A percentile compares a stretch with the other conserved stretches of the same genome.
Conservation (phyloP, 2,888 invertebrate species). For the Clostera curtula region DNA sequence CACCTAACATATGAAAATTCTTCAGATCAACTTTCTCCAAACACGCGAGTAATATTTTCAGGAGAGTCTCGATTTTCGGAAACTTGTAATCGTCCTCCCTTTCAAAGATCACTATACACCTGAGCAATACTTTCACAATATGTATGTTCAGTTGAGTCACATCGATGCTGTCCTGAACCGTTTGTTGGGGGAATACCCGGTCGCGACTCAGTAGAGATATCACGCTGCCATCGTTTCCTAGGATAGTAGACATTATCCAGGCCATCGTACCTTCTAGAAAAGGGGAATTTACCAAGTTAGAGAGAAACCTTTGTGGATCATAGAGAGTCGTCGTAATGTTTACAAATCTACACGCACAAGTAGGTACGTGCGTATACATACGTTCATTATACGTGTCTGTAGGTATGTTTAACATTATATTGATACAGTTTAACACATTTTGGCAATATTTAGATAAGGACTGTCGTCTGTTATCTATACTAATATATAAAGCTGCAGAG, state of each 20-base stretch:
- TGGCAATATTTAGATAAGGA: too few species aligned
- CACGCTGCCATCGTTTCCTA: constrained; percentile 48
- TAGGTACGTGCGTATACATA: too few species aligned
- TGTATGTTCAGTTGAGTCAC: constrained; percentile 53
- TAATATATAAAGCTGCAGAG: too few species aligned
- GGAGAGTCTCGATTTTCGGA: constrained; percentile 45
- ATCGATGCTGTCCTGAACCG: constrained; percentile 48
- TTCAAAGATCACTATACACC: constrained; percentile 42
- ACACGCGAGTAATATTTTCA: constrained; percentile 56
- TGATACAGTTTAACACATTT: too few species aligned
- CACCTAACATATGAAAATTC: constrained; percentile 67
- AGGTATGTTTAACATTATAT: too few species aligned
- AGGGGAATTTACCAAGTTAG: not conserved
- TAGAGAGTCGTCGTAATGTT: too few species aligned
- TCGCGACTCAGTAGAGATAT: constrained; percentile 49
- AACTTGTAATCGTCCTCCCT: constrained; percentile 35
- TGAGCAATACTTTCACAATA: constrained; percentile 50
- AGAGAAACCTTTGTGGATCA: too few species aligned
- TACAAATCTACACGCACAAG: too few species aligned
- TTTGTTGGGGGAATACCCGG: constrained; percentile 52
- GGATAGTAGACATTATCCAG: constrained; percentile 52
- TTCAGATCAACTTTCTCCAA: constrained; percentile 55
- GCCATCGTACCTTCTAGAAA: constrained; percentile 35
- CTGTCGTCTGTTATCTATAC: too few species aligned
- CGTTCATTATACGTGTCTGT: too few species aligned